A percentile compares a stretch with the other conserved stretches of the same genome.
These are phyloP conservation scores for Trissoscelio sp. DNA, from an alignment of 2,888 invertebrate genomes.

Conservation along the genomic window DNA sequence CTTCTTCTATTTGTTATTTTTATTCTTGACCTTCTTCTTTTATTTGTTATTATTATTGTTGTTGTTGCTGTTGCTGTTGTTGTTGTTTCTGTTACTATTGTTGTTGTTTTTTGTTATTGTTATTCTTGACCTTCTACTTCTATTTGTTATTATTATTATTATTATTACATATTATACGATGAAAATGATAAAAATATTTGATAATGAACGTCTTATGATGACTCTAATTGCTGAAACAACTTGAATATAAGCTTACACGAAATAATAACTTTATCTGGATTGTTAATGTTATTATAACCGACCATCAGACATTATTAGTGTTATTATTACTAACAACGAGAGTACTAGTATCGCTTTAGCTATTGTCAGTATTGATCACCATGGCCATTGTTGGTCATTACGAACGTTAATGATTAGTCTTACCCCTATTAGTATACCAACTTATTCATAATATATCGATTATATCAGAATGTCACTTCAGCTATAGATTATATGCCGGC, in stretches of 20 bases:
- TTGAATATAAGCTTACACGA: not conserved
- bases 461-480: conserved; percentile 11
- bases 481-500: not conserved
- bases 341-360: not conserved
- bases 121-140: too few species aligned
- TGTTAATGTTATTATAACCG: conserved; percentile 8
- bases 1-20: too few species aligned
- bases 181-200: too few species aligned
- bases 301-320: not conserved
- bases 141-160: too few species aligned
- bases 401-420: conserved; percentile 5
- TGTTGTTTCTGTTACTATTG: too few species aligned
- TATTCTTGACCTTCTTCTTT: too few species aligned
- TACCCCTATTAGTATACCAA: not conserved
- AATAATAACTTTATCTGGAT: not conserved
- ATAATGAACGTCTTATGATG: too few species aligned
- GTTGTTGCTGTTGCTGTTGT: too few species aligned
- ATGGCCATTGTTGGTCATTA: conserved; percentile 5
- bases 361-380: conserved; percentile 17
- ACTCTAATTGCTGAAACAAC: not conserved
- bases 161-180: too few species aligned
- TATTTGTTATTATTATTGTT: too few species aligned
- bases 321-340: conserved; percentile 6
- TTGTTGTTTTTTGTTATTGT: too few species aligned
- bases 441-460: conserved; percentile 27